Base-by-base conservation (phyloP, 2,797 vertebrate species). In the Lophius americanus region DNA sequence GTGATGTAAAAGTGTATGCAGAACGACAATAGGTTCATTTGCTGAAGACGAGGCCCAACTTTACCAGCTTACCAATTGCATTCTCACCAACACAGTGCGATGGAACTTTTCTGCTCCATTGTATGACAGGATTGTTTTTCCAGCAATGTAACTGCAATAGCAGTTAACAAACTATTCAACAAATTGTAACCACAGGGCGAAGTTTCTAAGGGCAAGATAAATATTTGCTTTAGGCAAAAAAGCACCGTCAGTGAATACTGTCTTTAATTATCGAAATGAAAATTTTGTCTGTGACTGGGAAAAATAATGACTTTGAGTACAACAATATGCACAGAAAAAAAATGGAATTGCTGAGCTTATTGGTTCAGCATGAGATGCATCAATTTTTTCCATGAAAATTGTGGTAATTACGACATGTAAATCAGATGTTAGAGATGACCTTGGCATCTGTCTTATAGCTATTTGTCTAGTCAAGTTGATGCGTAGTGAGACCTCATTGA, bases 1-100 rank as follows among this genome's bases (percentile, higher is more conserved):
- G 87, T 95, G 75, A 95, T 95, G 94, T 94, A 89, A 90, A 85
- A 46, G 63, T 51, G 56, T 68, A 65, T 83, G 74, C 80, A 64
- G 82, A 88, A 89, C 78, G 73, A 87, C 85, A 78, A 85, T 81
- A 74, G 88, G 79, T 79, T 87, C 51, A 70, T 84, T 86, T 83
- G 87, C 86, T 85, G 88, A 89, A 88, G 88, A 88, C 84, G 84
- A 88, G 92, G 87, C 91, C 90, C 88, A 83, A 85, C 84, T 81
- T 91, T 91, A 91, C 90, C 88, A 83, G 87, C 90, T 84, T 64
- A 67, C 85, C 88, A 85, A 75, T 75, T 56, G 65, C 77, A 82
- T 90, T 86, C 81, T 88, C 82, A 82, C 67, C 57, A 9, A 83
- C 76, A 81, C 66, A 80, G 86, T 73, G 78, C 78, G 75, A 72